Evolutionary conservation across 2,888 invertebrate species (phyloP).

Genomic region (Caenorhabditis sulstoni): DNA sequence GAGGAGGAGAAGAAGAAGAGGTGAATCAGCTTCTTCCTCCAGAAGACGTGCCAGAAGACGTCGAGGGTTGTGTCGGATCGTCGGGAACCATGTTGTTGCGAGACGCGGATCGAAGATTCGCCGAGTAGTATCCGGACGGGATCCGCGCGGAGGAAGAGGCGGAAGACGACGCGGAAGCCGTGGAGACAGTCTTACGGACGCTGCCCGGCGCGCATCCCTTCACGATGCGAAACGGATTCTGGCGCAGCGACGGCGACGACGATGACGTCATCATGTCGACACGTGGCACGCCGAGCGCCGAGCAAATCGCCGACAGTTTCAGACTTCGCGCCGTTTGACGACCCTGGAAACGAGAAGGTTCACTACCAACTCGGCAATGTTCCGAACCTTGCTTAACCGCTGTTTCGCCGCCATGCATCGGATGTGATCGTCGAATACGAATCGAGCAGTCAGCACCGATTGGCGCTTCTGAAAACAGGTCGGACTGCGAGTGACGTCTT

Average conservation of each 20-base stretch:
- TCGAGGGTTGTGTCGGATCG: slow-evolving; percentile 22
- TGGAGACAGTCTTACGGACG: slow-evolving; percentile 66
- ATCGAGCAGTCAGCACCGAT: slow-evolving; percentile 91
- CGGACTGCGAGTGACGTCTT: too few species aligned
- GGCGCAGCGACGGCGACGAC: slow-evolving; percentile 49
- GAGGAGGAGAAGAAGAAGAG: neutral
- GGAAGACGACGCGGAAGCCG: slow-evolving; percentile 5
- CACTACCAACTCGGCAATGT: too few species aligned
- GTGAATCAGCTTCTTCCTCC: neutral
- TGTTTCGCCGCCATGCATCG: slow-evolving; percentile 99
- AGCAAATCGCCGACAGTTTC: slow-evolving; percentile 96
- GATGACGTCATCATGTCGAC: slow-evolving; percentile 12
- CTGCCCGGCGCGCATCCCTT: slow-evolving; percentile 74
- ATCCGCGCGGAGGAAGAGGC: neutral
- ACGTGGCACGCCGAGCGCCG: slow-evolving; percentile 86
- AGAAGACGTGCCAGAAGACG: neutral
- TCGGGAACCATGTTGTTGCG: slow-evolving; percentile 20
- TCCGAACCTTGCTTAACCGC: slow-evolving; percentile 84
- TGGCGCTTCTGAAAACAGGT: slow-evolving; percentile 81
- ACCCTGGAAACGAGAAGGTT: slow-evolving; percentile 82
- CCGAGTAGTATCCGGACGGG: slow-evolving; percentile 24
- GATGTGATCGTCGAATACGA: slow-evolving; percentile 98
- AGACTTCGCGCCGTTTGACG: slow-evolving; percentile 94
- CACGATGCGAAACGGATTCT: slow-evolving; percentile 71
- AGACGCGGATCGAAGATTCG: slow-evolving; percentile 15